Percentiles rank a stretch among this genome's conserved stretches.
Evolutionary conservation across 2,797 vertebrate genomes (phyloP).

Genomic region (Hylomyscus alleni): DNA sequence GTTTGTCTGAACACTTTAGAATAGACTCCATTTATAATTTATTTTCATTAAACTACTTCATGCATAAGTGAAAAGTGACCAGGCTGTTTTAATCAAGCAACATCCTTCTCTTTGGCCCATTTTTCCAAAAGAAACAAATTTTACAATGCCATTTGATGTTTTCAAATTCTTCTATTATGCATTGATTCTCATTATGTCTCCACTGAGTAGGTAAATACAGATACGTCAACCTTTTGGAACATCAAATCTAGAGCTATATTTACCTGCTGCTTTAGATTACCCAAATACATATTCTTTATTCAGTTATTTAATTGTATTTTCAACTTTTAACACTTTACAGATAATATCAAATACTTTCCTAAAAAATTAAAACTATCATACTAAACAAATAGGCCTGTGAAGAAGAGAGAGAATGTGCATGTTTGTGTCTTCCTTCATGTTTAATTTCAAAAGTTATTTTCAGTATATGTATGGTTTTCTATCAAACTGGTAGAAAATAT

Average conservation of each 20-base stretch:
- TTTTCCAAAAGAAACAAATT: constrained; percentile 24
- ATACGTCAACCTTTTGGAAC: neutral
- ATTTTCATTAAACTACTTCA: neutral
- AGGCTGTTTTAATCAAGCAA: constrained; percentile 34
- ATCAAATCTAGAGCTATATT: neutral
- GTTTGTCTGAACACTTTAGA: neutral
- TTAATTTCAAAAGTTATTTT: constrained; percentile 23
- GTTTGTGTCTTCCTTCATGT: neutral
- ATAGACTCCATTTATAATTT: neutral
- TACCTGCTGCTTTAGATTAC: constrained; percentile 29
- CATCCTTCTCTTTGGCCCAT: neutral
- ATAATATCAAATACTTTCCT: neutral
- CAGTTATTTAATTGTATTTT: constrained; percentile 31
- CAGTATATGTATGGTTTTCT: neutral
- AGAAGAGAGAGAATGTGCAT: neutral
- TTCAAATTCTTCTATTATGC: neutral
- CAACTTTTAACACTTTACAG: neutral
- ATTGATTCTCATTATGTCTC: neutral
- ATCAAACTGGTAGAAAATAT: neutral
- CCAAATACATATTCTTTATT: neutral
- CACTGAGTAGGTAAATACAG: neutral
- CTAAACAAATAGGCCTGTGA: neutral
- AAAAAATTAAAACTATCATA: neutral
- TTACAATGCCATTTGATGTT: neutral
- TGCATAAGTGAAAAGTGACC: neutral